Percentiles rank a stretch among this genome's conserved stretches.
Conservation (phyloP, 2,888 invertebrate genomes). For the Prostheceraeus crozeri region DNA sequence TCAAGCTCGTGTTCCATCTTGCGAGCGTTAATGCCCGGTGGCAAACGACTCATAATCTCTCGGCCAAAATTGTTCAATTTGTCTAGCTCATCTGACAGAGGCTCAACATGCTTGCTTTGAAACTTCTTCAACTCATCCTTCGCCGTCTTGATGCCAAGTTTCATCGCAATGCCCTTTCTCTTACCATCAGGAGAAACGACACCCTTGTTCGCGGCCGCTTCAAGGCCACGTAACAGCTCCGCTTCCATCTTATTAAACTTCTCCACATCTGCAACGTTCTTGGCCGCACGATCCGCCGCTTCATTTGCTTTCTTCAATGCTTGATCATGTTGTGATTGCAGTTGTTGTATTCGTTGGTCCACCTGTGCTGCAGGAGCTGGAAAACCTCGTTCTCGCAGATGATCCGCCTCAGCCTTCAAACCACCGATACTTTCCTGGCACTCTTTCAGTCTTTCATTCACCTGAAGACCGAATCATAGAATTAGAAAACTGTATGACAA, state of each 20-base stretch:
- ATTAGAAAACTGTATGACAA: no score
- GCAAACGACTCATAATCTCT: slow-evolving; percentile 11
- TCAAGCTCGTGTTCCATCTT: slow-evolving; percentile 32
- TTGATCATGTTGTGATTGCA: slow-evolving; percentile 25
- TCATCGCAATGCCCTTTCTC: no score
- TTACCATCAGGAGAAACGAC: no score
- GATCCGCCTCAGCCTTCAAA: slow-evolving; percentile 27
- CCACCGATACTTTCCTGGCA: slow-evolving; percentile 29
- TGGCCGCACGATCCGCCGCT: neutral
- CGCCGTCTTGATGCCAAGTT: no score
- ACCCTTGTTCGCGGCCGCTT: slow-evolving; percentile 28
- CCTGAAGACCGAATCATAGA: no score
- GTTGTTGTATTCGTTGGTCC: slow-evolving; percentile 30
- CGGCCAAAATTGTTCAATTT: slow-evolving; percentile 22
- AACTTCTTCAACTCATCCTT: slow-evolving; percentile 28
- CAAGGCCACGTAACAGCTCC: neutral
- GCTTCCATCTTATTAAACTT: slow-evolving; percentile 23
- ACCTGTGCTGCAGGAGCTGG: slow-evolving; percentile 29
- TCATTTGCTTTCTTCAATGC: slow-evolving; percentile 25
- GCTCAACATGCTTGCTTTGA: slow-evolving; percentile 10
- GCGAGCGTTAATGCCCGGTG: slow-evolving; percentile 14
- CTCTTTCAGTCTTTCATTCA: slow-evolving; percentile 22
- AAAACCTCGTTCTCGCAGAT: slow-evolving; percentile 20
- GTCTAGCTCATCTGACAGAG: slow-evolving; percentile 24
- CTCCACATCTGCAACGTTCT: slow-evolving; percentile 28